Evolutionary conservation across 2,888 invertebrate genomes (phyloP), one percentile per base, ranked within the genome.

Genomic region (Coelinius sp.): DNA sequence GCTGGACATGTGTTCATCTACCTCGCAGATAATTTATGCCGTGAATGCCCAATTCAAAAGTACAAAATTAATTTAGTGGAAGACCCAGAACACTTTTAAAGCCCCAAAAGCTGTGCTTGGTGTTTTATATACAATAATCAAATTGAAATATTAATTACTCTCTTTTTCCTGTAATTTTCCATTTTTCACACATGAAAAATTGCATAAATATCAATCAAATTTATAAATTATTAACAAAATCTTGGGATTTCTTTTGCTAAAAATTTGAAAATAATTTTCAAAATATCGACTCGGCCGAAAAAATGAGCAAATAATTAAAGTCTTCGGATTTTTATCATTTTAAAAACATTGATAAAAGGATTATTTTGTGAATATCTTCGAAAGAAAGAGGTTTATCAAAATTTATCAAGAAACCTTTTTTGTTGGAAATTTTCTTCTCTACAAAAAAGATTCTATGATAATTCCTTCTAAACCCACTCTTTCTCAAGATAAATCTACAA

Each of bases 31-130:
- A 63, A 63, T 35, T 35, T 7, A 17, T 35, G 27, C 14, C 8
- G n/a, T 12, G 20, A 63, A 63, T 44, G 63, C 41, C 63, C 63
- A 44, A 24, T 41, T 22, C n/a, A 24, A 63, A 38, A 44, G 22
- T 63, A 44, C 14, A 63, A 22, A 8, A 56, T 75, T 68, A 31
- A 73, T 64, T 70, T 75, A 77, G 76, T 78, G 77, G 79, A 80
- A 79, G 79, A 56, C 27, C 31, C 64, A 63, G 59, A 71, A 53
- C 7, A 56, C 46, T 4, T 27, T 27, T n/a, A 1, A 4, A 27
- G 14, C n/a, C 25, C 56, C 27, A 25, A n/a, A 56, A 27, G 20
- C 52, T 24, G 12, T 25, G 24, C n/a, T 12, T 52, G 53, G 12
- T 59, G 20, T 53, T 53, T 25, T 59, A 59, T 59, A 12, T 59